Conservation (phyloP, 2,113 vertebrate genomes). For the Taxidea taxus region DNA sequence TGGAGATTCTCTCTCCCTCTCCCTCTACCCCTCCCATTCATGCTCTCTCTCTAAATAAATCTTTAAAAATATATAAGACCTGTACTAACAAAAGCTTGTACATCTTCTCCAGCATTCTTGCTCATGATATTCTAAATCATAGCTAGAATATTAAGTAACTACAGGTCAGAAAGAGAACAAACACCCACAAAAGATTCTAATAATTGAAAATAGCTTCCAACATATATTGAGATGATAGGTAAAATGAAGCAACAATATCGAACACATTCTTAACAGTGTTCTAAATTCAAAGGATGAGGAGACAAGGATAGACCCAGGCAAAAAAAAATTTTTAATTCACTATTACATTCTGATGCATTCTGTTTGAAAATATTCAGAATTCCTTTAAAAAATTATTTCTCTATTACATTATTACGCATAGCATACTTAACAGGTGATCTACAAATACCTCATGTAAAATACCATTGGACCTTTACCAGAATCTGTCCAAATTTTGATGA, state of each 20-base stretch:
- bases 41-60: neutral
- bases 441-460: neutral
- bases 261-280: neutral
- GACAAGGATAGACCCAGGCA: neutral
- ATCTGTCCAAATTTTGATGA: neutral
- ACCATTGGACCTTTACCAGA: neutral
- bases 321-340: neutral
- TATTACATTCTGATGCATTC: neutral
- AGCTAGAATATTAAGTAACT: neutral
- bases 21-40: neutral
- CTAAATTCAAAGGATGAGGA: neutral
- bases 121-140: neutral
- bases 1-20: neutral
- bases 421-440: neutral
- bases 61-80: neutral
- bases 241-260: neutral
- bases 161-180: neutral
- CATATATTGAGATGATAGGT: neutral
- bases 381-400: slow-evolving; percentile 18
- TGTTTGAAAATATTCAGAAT: slow-evolving; percentile 6
- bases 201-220: slow-evolving; percentile 23
- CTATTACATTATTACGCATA: neutral
- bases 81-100: neutral
- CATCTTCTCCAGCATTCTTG: neutral
- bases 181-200: neutral